These are phyloP conservation scores for Poicephalus gulielmi DNA, from an alignment of 2,113 vertebrate species.

Conservation along the genomic window DNA sequence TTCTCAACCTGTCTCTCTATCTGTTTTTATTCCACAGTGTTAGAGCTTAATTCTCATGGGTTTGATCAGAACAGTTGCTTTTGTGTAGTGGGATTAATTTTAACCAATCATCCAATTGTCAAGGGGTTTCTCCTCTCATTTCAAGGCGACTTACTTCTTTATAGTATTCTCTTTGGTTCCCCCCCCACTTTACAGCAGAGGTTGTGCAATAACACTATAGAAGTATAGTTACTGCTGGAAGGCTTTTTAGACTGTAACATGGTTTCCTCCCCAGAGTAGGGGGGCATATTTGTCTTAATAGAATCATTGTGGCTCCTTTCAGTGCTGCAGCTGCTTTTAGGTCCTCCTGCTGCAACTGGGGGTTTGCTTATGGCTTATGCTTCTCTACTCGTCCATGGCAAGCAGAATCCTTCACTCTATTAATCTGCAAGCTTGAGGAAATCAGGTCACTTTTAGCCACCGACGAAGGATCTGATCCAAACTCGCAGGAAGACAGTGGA, in stretches of 20 bases:
- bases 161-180: slow-evolving; percentile 39
- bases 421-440: neutral
- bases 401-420: neutral
- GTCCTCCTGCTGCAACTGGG: neutral
- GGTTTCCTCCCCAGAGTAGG: neutral
- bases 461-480: neutral
- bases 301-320: neutral
- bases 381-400: neutral
- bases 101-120: slow-evolving; percentile 42
- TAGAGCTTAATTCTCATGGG: slow-evolving; percentile 42
- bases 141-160: neutral
- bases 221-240: slow-evolving; percentile 43
- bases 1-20: slow-evolving; percentile 47
- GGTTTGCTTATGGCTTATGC: neutral
- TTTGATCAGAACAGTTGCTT: slow-evolving; percentile 39
- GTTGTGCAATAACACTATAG: slow-evolving; percentile 28
- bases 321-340: neutral
- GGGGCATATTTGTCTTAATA: slow-evolving; percentile 32
- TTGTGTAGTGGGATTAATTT: slow-evolving; percentile 54
- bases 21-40: slow-evolving; percentile 26
- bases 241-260: slow-evolving; percentile 4
- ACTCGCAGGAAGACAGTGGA: neutral
- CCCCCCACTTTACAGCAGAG: neutral
- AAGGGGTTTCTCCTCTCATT: slow-evolving; percentile 33
- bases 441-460: neutral